Evolutionary conservation across 2,797 vertebrate species (phyloP), one percentile per base, ranked within the genome.

Genomic region (Gymnocypris eckloni): DNA sequence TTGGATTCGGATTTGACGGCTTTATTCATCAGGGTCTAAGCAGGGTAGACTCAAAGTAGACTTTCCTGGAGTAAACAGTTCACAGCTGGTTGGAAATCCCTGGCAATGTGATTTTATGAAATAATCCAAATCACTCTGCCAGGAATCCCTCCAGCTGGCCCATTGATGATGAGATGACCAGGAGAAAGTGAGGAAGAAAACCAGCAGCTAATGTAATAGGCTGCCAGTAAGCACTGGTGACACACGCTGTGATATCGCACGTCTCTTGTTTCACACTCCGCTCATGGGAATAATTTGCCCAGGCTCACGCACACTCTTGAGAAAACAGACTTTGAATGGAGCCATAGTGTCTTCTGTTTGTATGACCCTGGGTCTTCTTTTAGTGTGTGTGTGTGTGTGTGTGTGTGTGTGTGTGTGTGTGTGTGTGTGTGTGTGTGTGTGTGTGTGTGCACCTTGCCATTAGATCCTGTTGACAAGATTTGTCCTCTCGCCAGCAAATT

Each of bases 61-160:
- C 72, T 76, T 83, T 87, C 52, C 77, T 76, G 89, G 80, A 89
- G 91, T 72, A 56, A 81, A 88, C 87, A 87, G 89, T 84, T 89
- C 93, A 93, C 89, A 93, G 94, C 94, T 95, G 92, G 96, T 96
- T 96, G 96, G 96, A 96, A 96, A 96, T 96, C 96, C 96, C 96
- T 96, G 96, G 96, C 96, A 96, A 96, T 96, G 96, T 96, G 96
- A 96, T 96, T 96, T 96, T 85, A 94, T 95, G 91, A 94, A 90
- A 95, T 94, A 93, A 94, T 93, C 94, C 93, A 96, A 96, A 96
- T 96, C 96, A 96, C 96, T 96, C 95, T 95, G 95, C 96, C 96
- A 96, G 96, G 96, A 96, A 96, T 96, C 96, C 96, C 94, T 94
- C 95, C 95, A 94, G 92, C 94, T 90, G 92, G 91, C 94, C 91